A percentile compares a stretch with the other conserved stretches of the same genome.
phyloP scores from a whole-genome alignment of 2,113 vertebrate species.

The Pantherophis guttatus region DNA sequence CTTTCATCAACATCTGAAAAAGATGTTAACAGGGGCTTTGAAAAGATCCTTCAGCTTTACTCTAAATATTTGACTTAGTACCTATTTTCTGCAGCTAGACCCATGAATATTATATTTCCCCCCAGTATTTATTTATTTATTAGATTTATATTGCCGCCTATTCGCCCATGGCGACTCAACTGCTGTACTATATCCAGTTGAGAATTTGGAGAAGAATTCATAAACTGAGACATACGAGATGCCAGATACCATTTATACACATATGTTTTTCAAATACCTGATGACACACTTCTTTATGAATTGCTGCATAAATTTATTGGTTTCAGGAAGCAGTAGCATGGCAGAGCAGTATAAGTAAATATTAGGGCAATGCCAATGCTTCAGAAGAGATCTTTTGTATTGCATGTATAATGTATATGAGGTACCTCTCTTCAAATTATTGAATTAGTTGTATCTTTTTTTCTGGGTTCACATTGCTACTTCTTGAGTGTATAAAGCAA shows the following conservation, averaged over 20 bases:
- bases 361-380: neutral
- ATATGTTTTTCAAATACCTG: neutral
- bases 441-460: neutral
- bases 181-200: neutral
- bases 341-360: neutral
- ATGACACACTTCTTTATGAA: neutral
- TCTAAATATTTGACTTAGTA: conserved; percentile 16
- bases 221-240: neutral
- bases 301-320: neutral
- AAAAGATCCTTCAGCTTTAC: neutral
- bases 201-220: neutral
- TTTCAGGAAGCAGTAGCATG: neutral
- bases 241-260: neutral
- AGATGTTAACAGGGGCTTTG: neutral
- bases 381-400: neutral
- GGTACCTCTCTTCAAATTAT: neutral
- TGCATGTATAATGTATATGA: neutral
- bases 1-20: conserved; percentile 12
- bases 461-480: neutral
- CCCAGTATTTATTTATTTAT: too few relatives aligned
- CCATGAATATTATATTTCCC: neutral
- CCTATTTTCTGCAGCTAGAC: neutral
- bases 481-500: neutral
- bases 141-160: too few relatives aligned
- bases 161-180: too few relatives aligned